Conservation (phyloP, 2,113 vertebrate species). For the Mormyrus lacerda region DNA sequence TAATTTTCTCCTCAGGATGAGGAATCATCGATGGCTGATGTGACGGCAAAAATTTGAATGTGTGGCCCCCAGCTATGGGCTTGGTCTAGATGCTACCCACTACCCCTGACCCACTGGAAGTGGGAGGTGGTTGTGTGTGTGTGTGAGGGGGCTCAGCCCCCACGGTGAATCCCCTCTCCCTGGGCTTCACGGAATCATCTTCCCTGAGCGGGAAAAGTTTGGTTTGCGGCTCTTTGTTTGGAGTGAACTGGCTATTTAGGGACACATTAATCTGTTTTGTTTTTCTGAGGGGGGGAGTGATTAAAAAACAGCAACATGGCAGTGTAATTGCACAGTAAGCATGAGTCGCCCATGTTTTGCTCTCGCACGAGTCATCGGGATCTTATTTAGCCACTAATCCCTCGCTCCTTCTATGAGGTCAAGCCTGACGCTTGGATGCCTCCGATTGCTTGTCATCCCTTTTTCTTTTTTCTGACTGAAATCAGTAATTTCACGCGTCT, state of each 20-base stretch:
- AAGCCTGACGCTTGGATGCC: not conserved
- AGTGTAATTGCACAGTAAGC: slow-evolving; percentile 19
- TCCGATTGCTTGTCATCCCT: not conserved
- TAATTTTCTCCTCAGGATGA: not conserved
- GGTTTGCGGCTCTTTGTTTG: slow-evolving; percentile 54
- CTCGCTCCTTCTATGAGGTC: slow-evolving; percentile 44
- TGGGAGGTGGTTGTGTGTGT: not conserved
- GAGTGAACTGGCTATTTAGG: slow-evolving; percentile 43
- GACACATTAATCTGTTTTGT: slow-evolving; percentile 37
- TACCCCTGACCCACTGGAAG: not conserved
- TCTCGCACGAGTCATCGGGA: slow-evolving; percentile 39
- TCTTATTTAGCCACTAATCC: slow-evolving; percentile 54
- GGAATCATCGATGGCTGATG: slow-evolving; percentile 29
- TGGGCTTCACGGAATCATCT: slow-evolving; percentile 12
- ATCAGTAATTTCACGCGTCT: not conserved
- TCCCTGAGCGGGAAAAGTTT: slow-evolving; percentile 46
- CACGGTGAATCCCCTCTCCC: slow-evolving; percentile 22
- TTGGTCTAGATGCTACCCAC: slow-evolving; percentile 12
- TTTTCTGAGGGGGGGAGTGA: slow-evolving; percentile 31
- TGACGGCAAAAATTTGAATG: slow-evolving; percentile 42
- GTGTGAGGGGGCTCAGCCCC: slow-evolving; percentile 13
- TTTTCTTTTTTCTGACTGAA: not conserved
- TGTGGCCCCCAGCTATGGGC: slow-evolving; percentile 4
- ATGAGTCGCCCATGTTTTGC: not conserved
- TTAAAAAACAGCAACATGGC: slow-evolving; percentile 27